Base-by-base conservation (phyloP, 2,888 invertebrate genomes). In the Drosophila prostipennis region DNA sequence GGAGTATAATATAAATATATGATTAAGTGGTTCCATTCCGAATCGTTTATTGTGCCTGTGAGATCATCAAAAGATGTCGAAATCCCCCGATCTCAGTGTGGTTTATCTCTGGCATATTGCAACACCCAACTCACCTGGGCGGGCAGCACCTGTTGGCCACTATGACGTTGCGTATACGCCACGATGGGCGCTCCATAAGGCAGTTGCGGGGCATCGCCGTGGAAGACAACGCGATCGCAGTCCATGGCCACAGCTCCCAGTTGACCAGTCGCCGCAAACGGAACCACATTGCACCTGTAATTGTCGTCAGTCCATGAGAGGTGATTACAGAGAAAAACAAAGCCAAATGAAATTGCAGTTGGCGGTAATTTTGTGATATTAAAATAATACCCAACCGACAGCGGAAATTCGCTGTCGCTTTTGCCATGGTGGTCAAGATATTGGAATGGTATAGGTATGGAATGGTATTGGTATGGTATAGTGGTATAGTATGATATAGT, bases 181-280 rank as follows among this genome's bases (percentile, higher is more conserved):
- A 95, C 94, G 69, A 98, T 95, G 3, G 96, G 96, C 26, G 96
- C 96, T 48, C 96, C 95, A 87, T 95, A 95, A 1, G 97, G 96
- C 78, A 96, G 91, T 10, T 95, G 93, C 0, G 96, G 95, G 76
- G 95, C 95, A 89, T 97, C 97, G 6, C 95, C 95, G 29, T 95
- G 93, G 87, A 97, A 97, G 32, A 97, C 96, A 26, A 96, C 95
- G 8, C 94, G 92, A 92, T 98, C 97, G 91, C 98, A 98, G 91
- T 97, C 94, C 93, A 97, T 95, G 79, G 94, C 93, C 76, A 97
- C 94, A 59, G 94, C 92, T 49, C 91, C 91, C 40, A 92, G 90
- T 61, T 93, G 92, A 74, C 93, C 93, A 46, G 92, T 92, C 26
- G 93, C 92, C 14, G 93, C 93, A 76, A 91, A 91, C 58, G 93